A percentile compares a stretch with the other conserved stretches of the same genome.
phyloP scores from a whole-genome alignment of 23 tunicate genomes.

The Botrylloides violaceus region DNA sequence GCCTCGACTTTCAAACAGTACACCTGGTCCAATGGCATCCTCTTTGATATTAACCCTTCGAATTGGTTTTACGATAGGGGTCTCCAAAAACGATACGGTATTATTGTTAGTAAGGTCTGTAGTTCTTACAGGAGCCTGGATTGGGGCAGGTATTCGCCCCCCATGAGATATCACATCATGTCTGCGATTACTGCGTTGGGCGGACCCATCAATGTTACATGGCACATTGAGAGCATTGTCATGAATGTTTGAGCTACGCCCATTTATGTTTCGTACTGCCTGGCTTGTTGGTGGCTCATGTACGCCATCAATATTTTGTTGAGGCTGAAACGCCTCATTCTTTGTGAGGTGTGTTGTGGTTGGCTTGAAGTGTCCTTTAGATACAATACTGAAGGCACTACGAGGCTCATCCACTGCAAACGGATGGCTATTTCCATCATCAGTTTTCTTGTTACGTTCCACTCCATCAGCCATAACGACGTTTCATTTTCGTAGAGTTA shows the following conservation, averaged over 20 bases:
- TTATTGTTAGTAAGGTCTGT: neutral
- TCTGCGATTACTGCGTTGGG: neutral
- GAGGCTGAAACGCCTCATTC: too few species aligned
- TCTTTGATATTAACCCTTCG: neutral
- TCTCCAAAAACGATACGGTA: neutral
- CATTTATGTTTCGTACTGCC: neutral
- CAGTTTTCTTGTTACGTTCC: neutral
- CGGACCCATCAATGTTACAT: neutral
- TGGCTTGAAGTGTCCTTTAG: neutral
- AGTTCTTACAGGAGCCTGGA: neutral
- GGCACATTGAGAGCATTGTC: neutral
- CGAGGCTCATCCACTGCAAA: constrained; percentile 14
- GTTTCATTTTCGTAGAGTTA: neutral
- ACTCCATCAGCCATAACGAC: constrained; percentile 1
- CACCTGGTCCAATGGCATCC: constrained; percentile 24
- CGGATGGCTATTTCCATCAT: constrained; percentile 1
- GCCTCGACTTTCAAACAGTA: constrained; percentile 3
- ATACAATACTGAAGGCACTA: constrained; percentile 13
- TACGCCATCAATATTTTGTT: neutral
- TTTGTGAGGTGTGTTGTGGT: neutral
- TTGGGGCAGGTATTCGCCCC: neutral
- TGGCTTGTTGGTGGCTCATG: neutral
- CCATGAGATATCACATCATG: neutral
- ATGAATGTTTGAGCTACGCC: neutral
- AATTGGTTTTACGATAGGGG: neutral